Evolutionary conservation across 2,113 vertebrate genomes (phyloP), one percentile per base, ranked within the genome.

Genomic region (Notarius quadriscutis): DNA sequence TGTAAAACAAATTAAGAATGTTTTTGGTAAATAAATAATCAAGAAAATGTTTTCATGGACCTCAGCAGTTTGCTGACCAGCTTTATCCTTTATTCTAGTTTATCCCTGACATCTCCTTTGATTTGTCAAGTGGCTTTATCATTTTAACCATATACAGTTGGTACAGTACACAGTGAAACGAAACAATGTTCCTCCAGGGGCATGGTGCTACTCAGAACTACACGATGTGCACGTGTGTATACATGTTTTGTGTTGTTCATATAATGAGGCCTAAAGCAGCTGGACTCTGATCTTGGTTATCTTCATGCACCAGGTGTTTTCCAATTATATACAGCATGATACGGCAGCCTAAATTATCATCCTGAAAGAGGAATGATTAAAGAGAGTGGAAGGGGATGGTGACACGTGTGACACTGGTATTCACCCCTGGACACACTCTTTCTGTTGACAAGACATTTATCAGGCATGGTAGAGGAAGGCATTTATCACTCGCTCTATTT

Each of bases 401-500:
- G 88, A 87, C 86, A 87, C 50, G 71, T 53, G 71, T 62, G 63
- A 55, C 63, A 30, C 20, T 14, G 48, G 48, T 20, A 65, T 62
- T 86, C 89, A 80, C 34, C 60, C 63, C 80, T 53, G 14, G 57
- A 87, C 75, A 65, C 79, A 71, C 83, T 81, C 25, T 41, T 65
- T 86, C 83, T 88, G 63, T 82, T 87, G 69, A 62, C n/a, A 30
- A 88, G 88, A 89, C 67, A 55, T 75, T 89, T 83, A 90, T 87
- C 41, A 27, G 30, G n/a, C 8, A 27, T 87, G 87, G 88, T 87
- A 85, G 89, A 88, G 87, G 53, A 90, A 88, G 84, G 86, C 86
- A 83, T 83, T 79, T 89, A 88, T 87, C 80, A 62, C 85, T 51
- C 86, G 85, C 77, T 88, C 18, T 90, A 86, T 69, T 83, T 91